Evolutionary conservation across 2,797 vertebrate genomes (phyloP).

Genomic region (Chrysocyon brachyurus): DNA sequence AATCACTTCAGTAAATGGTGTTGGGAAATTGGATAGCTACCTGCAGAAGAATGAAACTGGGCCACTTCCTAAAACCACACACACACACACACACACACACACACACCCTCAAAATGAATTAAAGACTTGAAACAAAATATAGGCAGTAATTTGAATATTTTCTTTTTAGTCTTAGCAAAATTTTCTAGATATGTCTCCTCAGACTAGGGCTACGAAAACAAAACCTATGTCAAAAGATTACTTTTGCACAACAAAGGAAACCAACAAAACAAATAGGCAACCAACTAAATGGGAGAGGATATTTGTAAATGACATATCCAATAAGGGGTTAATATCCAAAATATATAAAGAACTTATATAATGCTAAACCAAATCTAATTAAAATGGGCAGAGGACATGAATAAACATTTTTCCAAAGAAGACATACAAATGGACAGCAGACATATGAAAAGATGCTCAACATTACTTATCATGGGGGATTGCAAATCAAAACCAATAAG

Average conservation of each 20-base stretch:
- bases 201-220: background rate
- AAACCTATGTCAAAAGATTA: background rate
- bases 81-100: background rate
- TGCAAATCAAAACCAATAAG: background rate
- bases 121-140: background rate
- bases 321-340: background rate
- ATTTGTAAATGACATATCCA: background rate
- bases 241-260: background rate
- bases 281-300: background rate
- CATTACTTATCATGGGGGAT: background rate
- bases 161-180: background rate
- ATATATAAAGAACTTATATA: background rate
- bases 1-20: background rate
- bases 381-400: background rate
- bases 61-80: background rate
- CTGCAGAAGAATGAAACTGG: background rate
- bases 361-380: background rate
- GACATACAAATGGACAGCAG: background rate
- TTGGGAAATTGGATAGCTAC: background rate
- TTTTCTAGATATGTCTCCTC: background rate
- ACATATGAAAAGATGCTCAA: background rate
- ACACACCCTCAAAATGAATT: background rate
- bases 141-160: background rate
- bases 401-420: background rate
- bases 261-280: background rate